Percentiles rank a stretch among this genome's conserved stretches.
Conservation (phyloP, 2,888 invertebrate genomes). For the Labia minor region DNA sequence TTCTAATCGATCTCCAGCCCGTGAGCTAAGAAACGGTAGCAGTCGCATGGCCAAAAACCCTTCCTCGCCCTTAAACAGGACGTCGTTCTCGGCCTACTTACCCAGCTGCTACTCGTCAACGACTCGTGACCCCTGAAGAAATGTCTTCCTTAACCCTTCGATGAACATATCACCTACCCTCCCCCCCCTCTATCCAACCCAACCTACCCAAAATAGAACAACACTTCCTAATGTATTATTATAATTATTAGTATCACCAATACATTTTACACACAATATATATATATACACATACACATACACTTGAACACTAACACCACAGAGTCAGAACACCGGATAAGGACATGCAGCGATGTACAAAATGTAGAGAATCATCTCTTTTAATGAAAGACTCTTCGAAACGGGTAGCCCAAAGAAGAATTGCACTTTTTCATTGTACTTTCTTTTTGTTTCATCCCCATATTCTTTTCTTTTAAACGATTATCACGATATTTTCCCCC, state of each 20-base stretch:
- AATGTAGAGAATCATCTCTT: neutral
- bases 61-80: no score
- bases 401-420: neutral
- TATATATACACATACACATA: neutral
- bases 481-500: neutral
- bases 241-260: neutral
- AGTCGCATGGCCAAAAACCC: no score
- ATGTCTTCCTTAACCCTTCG: neutral
- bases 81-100: no score
- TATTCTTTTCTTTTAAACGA: neutral
- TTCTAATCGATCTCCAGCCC: no score
- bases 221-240: neutral
- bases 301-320: neutral
- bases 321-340: neutral
- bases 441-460: no score
- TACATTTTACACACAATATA: neutral
- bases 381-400: neutral
- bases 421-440: neutral
- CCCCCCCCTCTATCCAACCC: neutral
- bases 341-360: neutral
- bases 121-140: no score
- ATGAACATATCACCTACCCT: neutral
- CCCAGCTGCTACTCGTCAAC: no score
- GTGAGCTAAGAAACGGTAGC: no score
- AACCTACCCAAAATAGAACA: no score